Evolutionary conservation across 2,797 vertebrate genomes (phyloP).

Genomic region (Sandelia bainsii): DNA sequence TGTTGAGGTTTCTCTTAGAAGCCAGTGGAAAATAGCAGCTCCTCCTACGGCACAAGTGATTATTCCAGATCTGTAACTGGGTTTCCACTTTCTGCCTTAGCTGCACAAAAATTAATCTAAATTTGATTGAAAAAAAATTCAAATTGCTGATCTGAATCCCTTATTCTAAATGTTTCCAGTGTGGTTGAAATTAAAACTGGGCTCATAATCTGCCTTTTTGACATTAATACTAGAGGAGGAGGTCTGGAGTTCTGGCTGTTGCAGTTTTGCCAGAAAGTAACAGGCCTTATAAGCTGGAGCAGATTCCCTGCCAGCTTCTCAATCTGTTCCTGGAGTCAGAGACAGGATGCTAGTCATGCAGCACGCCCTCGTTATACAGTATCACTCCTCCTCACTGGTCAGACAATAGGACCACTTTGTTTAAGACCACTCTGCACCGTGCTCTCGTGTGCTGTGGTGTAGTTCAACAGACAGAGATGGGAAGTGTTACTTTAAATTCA

Average conservation of each 20-base stretch:
- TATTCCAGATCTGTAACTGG: conserved; percentile 62
- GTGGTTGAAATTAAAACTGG: conserved; percentile 21
- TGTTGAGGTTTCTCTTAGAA: conserved; percentile 49
- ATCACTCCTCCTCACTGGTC: conserved; percentile 42
- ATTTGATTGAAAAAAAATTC: neutral
- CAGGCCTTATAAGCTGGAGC: neutral
- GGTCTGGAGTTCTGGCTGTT: neutral
- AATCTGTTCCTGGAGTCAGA: conserved; percentile 43
- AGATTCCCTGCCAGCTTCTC: conserved; percentile 6
- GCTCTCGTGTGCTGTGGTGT: conserved; percentile 17
- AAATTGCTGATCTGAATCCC: conserved; percentile 26
- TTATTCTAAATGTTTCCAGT: conserved; percentile 31
- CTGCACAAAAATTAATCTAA: conserved; percentile 1
- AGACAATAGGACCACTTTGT: conserved; percentile 63
- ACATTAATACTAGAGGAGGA: conserved; percentile 20
- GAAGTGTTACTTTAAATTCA: neutral
- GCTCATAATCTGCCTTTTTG: conserved; percentile 25
- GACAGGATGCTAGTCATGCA: conserved; percentile 62
- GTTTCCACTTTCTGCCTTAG: conserved; percentile 44
- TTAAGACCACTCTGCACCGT: neutral
- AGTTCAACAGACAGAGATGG: conserved; percentile 7
- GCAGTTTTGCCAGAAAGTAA: conserved; percentile 27
- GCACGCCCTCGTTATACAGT: conserved; percentile 48
- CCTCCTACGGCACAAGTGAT: conserved; percentile 48
- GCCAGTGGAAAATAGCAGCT: conserved; percentile 68